Base-by-base conservation (phyloP, 2,888 invertebrate genomes). In the Tanypteryx hageni region DNA sequence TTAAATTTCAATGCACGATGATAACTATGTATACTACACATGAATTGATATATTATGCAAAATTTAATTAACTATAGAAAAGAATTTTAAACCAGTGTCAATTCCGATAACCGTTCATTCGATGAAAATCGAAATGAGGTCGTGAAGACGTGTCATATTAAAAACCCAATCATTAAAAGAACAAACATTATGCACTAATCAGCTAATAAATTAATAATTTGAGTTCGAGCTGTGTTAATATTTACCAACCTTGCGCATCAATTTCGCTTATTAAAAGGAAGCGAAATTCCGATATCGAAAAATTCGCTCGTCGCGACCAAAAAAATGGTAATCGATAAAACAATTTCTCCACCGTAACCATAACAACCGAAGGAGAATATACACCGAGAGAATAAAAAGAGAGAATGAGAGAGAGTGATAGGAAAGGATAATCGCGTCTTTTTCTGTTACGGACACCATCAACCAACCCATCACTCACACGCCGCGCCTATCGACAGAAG, bases 271-370 rank as follows among this genome's bases (percentile, higher is more conserved):
- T 76, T 76, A 76, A 76, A n/a, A 76, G 27, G 76, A 76, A 76
- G 22, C 76, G 76, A 76, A 76, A 27, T 27, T 27, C 76, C 76
- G 76, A 76, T 76, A 76, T 27, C 76, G 76, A 76, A 68, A 22
- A 68, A 68, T n/a, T 9, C 18, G 22, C 22, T 27, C 27, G 22
- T 22, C 9, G 22, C 0, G 76, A 27, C 13, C 27, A 76, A 76
- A 22, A 76, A 76, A 9, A 13, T 27, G 76, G 22, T 76, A 76
- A 76, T 76, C 76, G 76, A 76, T 76, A 27, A 27, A 76, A 76
- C 76, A 76, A 76, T 76, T 76, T 76, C 27, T 13, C 76, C 27
- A 9, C 27, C 76, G 27, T 27, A 76, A 76, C 76, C 1, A 13
- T 27, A 76, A 76, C 22, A 76, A 11, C 76, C 22, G 76, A 0